Evolutionary conservation across 1,140 invertebrate genomes (phyloP).

Genomic region (Tigriopus japonicus): DNA sequence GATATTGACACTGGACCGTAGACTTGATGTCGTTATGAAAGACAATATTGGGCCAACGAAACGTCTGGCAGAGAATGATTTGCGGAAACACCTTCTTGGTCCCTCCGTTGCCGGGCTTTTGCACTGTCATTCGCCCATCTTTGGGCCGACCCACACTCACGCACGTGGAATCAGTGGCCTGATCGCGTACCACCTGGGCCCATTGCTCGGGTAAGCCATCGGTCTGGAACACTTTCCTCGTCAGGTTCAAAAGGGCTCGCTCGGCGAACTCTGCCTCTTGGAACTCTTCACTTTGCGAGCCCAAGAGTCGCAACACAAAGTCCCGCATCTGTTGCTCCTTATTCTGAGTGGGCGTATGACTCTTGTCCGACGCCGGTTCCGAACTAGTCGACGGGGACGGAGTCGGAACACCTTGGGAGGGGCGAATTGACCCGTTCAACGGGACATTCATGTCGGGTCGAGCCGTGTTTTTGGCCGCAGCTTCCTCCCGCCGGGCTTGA

Average conservation of each 20-base stretch:
- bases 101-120: background rate
- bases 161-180: background rate
- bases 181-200: background rate
- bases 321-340: background rate
- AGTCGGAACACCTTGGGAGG: too few species aligned
- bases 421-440: too few species aligned
- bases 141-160: background rate
- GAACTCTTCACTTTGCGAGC: background rate
- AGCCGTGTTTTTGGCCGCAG: too few species aligned
- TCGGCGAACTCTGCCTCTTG: constrained; percentile 3
- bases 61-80: background rate
- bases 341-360: too few species aligned
- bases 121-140: background rate
- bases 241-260: constrained; percentile 2
- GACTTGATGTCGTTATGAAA: constrained; percentile 10
- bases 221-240: background rate
- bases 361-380: too few species aligned
- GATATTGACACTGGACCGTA: background rate
- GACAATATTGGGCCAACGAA: constrained; percentile 1
- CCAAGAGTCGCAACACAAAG: background rate
- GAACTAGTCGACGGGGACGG: too few species aligned
- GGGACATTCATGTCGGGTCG: too few species aligned
- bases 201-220: background rate
- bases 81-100: constrained; percentile 6
- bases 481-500: too few species aligned